A percentile compares a stretch with the other conserved stretches of the same genome.
Evolutionary conservation across 2,797 vertebrate genomes (phyloP).

Genomic region (Eulemur mongoz): DNA sequence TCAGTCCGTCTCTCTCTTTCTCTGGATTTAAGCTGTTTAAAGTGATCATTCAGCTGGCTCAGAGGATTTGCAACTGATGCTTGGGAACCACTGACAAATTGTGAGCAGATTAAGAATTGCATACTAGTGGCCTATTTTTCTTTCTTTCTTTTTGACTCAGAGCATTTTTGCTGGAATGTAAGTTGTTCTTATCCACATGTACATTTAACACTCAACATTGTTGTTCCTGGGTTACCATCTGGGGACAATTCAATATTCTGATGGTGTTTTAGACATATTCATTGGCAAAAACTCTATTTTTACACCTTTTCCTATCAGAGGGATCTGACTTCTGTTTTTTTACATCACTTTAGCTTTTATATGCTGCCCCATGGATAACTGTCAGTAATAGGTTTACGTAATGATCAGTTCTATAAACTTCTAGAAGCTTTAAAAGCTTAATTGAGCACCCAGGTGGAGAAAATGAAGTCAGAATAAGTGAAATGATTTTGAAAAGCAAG

Average conservation of each 20-base stretch:
- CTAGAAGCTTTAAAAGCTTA: constrained; percentile 43
- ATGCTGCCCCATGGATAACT: background rate
- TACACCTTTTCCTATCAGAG: constrained; percentile 26
- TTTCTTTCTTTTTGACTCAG: background rate
- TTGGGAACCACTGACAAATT: background rate
- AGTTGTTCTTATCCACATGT: background rate
- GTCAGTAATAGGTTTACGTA: background rate
- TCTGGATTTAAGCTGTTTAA: background rate
- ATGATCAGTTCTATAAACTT: constrained; percentile 31
- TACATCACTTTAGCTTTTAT: background rate
- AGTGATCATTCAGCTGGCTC: background rate
- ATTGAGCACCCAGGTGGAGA: constrained; percentile 13
- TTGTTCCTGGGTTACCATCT: background rate
- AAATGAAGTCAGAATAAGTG: constrained; percentile 47
- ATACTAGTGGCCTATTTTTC: background rate
- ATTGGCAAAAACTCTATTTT: background rate
- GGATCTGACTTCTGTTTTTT: constrained; percentile 38
- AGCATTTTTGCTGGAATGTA: constrained; percentile 6
- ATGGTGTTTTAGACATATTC: background rate
- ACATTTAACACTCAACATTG: background rate
- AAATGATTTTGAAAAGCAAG: constrained; percentile 44
- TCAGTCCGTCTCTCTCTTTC: background rate
- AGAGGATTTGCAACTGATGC: background rate
- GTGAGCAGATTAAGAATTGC: background rate
- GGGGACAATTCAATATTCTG: background rate